These are phyloP conservation scores for Ylistrum balloti DNA, from an alignment of 1,140 invertebrate species.

Conservation along the genomic window DNA sequence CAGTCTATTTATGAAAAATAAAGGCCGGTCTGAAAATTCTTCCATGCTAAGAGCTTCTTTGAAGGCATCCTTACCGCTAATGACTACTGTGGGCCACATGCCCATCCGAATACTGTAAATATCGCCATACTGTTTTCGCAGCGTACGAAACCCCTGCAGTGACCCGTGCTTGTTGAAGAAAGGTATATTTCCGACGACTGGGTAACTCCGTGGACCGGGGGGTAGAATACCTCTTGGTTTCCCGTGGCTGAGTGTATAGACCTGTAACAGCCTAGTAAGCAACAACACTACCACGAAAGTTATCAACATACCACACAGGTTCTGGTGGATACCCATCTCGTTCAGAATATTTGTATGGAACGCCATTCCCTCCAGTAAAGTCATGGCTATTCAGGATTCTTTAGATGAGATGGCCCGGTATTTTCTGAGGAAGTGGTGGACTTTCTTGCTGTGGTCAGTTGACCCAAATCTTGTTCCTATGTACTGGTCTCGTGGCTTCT, in stretches of 20 bases:
- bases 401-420: no score
- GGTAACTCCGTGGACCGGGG: constrained; percentile 71
- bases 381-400: neutral
- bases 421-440: no score
- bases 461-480: no score
- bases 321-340: neutral
- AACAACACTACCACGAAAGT: neutral
- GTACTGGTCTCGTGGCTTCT: no score
- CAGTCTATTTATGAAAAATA: constrained; percentile 53
- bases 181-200: constrained; percentile 72
- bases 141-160: constrained; percentile 44
- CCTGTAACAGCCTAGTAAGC: neutral
- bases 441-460: no score
- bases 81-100: constrained; percentile 63
- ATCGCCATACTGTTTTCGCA: constrained; percentile 67
- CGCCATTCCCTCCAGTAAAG: neutral
- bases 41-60: constrained; percentile 63
- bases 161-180: constrained; percentile 64
- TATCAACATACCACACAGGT: neutral
- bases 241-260: neutral
- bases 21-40: constrained; percentile 67
- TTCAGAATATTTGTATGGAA: neutral
- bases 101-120: constrained; percentile 69
- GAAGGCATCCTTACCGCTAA: constrained; percentile 64
- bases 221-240: constrained; percentile 53